Evolutionary conservation across 1,140 invertebrate genomes (phyloP).

Genomic region (Euura saliciscinereae): DNA sequence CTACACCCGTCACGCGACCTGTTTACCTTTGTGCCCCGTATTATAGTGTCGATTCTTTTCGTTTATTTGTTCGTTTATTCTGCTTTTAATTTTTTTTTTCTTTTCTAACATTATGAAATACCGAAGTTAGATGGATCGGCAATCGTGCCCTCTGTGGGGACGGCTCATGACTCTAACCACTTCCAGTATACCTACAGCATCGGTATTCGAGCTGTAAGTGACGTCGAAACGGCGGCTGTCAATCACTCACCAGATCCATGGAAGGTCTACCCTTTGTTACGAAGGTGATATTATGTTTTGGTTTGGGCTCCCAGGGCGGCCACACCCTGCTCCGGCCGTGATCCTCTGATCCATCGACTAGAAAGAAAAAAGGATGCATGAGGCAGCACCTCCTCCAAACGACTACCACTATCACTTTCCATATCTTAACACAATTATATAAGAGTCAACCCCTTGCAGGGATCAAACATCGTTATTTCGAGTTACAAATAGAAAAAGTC

Average conservation of each 20-base stretch:
- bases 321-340: neutral
- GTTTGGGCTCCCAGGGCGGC: neutral
- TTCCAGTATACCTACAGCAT: neutral
- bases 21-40: neutral
- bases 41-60: neutral
- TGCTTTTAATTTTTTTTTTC: neutral
- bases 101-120: neutral
- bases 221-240: conserved; percentile 3
- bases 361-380: too few relatives aligned
- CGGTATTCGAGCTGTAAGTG: neutral
- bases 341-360: too few relatives aligned
- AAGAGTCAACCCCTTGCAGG: too few relatives aligned
- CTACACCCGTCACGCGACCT: conserved; percentile 3
- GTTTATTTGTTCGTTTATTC: neutral
- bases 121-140: neutral
- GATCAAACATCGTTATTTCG: too few relatives aligned
- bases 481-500: too few relatives aligned
- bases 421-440: too few relatives aligned
- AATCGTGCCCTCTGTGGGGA: too few relatives aligned
- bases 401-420: too few relatives aligned
- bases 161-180: too few relatives aligned
- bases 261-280: neutral
- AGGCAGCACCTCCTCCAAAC: too few relatives aligned
- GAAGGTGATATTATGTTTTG: conserved; percentile 2
- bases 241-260: neutral